Evolutionary conservation across 30 jellyfish, hydroid and myxozoan species (phyloP).

Genomic region (Aurelia sp.): DNA sequence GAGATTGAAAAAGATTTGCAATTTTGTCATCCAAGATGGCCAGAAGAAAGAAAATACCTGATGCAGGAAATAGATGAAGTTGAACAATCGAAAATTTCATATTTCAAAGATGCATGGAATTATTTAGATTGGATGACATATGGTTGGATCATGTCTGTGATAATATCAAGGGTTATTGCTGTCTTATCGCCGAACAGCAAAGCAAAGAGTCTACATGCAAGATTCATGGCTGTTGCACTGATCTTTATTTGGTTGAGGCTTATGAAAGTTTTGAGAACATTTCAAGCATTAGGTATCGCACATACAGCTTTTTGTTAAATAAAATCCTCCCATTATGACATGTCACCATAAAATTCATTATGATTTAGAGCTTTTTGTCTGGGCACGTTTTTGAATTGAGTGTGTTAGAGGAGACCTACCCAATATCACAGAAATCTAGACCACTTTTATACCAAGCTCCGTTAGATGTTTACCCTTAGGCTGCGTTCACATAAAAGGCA

Average conservation of each 20-base stretch:
- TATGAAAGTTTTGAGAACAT: slow-evolving; percentile 85
- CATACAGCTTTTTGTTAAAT: neutral
- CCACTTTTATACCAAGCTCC: too few species aligned
- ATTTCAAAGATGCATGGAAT: slow-evolving; percentile 94
- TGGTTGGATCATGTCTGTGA: slow-evolving; percentile 81
- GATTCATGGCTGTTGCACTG: slow-evolving; percentile 84
- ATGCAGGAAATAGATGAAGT: slow-evolving; percentile 83
- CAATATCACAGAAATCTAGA: too few species aligned
- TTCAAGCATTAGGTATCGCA: slow-evolving; percentile 81
- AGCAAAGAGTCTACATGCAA: slow-evolving; percentile 78
- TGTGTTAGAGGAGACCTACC: too few species aligned
- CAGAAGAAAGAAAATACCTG: slow-evolving; percentile 88
- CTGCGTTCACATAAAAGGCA: too few species aligned
- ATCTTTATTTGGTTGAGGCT: slow-evolving; percentile 89
- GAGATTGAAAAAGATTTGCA: slow-evolving; percentile 83
- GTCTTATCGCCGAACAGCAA: slow-evolving; percentile 51
- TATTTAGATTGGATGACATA: slow-evolving; percentile 93
- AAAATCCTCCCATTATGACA: too few species aligned
- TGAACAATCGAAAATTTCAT: slow-evolving; percentile 62
- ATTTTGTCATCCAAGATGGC: slow-evolving; percentile 98
- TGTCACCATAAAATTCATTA: too few species aligned
- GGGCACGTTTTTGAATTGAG: too few species aligned
- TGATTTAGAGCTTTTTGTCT: too few species aligned
- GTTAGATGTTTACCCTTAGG: too few species aligned
- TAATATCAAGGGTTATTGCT: slow-evolving; percentile 73